Evolutionary conservation across 2,797 vertebrate genomes (phyloP), one percentile per base, ranked within the genome.

Genomic region (Falco peregrinus): DNA sequence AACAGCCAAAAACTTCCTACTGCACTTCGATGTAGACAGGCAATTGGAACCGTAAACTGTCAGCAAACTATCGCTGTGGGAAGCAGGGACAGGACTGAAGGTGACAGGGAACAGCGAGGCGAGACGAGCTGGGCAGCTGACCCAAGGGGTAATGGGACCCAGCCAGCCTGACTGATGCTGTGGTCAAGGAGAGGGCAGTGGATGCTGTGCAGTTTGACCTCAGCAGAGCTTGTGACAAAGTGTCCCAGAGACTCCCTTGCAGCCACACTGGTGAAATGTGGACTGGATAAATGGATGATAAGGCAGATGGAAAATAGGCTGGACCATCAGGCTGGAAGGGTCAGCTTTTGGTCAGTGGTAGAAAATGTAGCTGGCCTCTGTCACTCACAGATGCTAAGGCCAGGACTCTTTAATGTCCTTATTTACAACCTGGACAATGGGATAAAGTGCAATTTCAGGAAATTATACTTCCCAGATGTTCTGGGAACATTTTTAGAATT

Each of bases 21-120:
- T 20, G 15, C 29, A 17, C 18, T 35, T 56, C 10, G 41, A 4
- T 48, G 71, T 29, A 22, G 28, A 53, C 6, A n/a, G 47, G 41
- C 8, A 48, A 19, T 67, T n/a, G 39, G 54, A 90, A 35, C 8
- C 25, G 53, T 10, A 59, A 31, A 5, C 39, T 86, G 43, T 21
- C 54, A n/a, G 22, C 33, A 7, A 45, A 29, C 8, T 5, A 1
- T 13, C 1, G 0, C 41, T 29, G 37, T 8, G 6, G 47, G 28
- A 54, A 54, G 61, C 74, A 79, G 11, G 53, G 43, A 3, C 1
- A 25, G 64, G 21, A 35, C 51, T 59, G 26, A n/a, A 35, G 63
- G 61, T 35, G 41, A 13, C 14, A 50, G 53, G 54, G 43, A 54
- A 59, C 16, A 74, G 22, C 8, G 28, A 39, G n/a, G 31, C 60